Conservation (phyloP, 2,797 vertebrate species). For the Gorsachius magnificus region DNA sequence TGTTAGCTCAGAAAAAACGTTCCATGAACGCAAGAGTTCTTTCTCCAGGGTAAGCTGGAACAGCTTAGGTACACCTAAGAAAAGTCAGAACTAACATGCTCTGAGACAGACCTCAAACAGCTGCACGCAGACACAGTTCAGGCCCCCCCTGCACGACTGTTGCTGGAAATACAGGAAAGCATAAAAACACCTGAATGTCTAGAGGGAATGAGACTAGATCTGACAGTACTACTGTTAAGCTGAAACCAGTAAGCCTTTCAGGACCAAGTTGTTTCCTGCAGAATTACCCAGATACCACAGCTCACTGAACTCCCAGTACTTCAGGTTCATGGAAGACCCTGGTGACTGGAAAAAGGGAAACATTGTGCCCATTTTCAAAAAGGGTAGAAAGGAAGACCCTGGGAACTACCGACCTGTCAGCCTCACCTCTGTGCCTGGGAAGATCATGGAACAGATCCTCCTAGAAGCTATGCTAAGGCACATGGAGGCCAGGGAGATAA, state of each 20-base stretch:
- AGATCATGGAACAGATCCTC: too few species aligned
- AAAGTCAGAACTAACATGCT: neutral
- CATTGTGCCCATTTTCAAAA: too few species aligned
- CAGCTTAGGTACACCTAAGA: neutral
- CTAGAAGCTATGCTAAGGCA: too few species aligned
- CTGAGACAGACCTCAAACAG: neutral
- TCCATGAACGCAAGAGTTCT: neutral
- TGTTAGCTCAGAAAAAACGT: neutral
- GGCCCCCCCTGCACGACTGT: neutral
- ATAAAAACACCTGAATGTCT: neutral
- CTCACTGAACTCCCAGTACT: neutral
- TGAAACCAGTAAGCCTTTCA: neutral
- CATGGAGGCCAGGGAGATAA: too few species aligned
- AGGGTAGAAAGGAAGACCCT: too few species aligned
- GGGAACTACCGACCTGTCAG: too few species aligned
- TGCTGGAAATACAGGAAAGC: neutral
- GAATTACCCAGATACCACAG: neutral
- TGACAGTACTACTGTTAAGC: neutral
- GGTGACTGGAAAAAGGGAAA: too few species aligned
- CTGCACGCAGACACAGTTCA: neutral
- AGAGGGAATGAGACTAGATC: neutral
- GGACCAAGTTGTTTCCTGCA: neutral
- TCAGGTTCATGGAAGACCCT: neutral
- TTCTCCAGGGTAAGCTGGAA: neutral
- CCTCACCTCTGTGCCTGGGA: too few species aligned